phyloP scores from a whole-genome alignment of 2,888 invertebrate species.

The Acleris literana region DNA sequence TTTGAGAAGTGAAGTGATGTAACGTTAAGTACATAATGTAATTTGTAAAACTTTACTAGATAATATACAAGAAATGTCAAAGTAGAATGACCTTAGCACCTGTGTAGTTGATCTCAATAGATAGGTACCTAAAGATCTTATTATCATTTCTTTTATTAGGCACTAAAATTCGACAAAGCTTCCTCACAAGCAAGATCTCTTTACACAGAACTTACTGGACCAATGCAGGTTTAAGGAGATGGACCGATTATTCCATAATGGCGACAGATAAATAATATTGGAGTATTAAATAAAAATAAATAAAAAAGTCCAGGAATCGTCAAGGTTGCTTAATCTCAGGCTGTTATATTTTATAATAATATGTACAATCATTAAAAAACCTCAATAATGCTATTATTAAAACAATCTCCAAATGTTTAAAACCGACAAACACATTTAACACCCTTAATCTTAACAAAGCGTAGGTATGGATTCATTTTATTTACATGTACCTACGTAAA shows the following conservation, averaged over 20 bases:
- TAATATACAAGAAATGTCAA: too few relatives aligned
- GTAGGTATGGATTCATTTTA: conserved; percentile 78
- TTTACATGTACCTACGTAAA: conserved; percentile 67
- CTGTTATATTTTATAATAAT: conserved; percentile 55
- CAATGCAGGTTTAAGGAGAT: conserved; percentile 14
- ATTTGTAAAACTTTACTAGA: too few relatives aligned
- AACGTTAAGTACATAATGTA: too few relatives aligned
- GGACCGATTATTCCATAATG: conserved; percentile 12
- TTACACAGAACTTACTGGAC: conserved; percentile 11
- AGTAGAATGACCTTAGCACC: too few relatives aligned
- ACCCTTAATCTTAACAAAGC: conserved; percentile 81
- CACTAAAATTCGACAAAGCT: conserved; percentile 23
- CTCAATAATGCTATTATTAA: conserved; percentile 54
- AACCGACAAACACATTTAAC: conserved; percentile 81
- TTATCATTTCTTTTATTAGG: conserved; percentile 14
- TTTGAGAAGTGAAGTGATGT: too few relatives aligned
- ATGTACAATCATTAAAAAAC: conserved; percentile 58
- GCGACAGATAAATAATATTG: conserved; percentile 11
- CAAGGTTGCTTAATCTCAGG: conserved; percentile 67
- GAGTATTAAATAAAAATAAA: conserved; percentile 19
- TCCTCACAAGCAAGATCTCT: conserved; percentile 18
- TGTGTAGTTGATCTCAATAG: neutral
- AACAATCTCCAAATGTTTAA: conserved; percentile 75
- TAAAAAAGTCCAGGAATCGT: conserved; percentile 37
- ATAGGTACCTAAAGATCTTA: conserved; percentile 24